Percentiles rank a stretch among this genome's conserved stretches.
These are phyloP conservation scores for Phaedon cochleariae DNA, from an alignment of 2,888 invertebrate genomes.

Conservation along the genomic window DNA sequence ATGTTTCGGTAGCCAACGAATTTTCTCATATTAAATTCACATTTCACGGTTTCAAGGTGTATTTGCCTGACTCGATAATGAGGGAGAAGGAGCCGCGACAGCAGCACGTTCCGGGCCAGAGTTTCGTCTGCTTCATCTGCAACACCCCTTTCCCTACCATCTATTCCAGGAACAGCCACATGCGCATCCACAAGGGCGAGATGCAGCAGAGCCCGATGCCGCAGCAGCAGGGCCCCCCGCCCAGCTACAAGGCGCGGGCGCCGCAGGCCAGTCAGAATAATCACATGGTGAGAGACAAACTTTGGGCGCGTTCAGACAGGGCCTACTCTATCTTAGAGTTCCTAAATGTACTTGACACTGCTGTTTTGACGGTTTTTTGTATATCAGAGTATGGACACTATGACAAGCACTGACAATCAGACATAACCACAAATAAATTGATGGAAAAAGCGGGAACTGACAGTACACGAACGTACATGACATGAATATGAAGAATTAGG, in stretches of 20 bases:
- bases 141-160: constrained; percentile 59
- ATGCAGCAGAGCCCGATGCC: constrained; percentile 29
- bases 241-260: constrained; percentile 12
- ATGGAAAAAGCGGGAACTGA: no score
- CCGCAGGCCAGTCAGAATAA: constrained; percentile 8
- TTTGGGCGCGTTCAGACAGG: no score
- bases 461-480: no score
- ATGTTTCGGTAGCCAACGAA: no score
- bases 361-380: no score
- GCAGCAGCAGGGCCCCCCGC: constrained; percentile 11
- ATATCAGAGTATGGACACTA: no score
- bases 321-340: no score
- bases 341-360: no score
- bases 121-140: constrained; percentile 59
- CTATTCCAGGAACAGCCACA: constrained; percentile 60
- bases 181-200: constrained; percentile 60
- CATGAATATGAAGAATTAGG: no score
- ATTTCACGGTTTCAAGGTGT: constrained; percentile 2
- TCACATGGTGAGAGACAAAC: not conserved
- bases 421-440: no score
- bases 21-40: not conserved
- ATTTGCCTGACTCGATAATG: constrained; percentile 37
- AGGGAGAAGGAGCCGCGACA: constrained; percentile 33
- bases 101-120: constrained; percentile 40
- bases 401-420: no score